These are phyloP conservation scores for Cavia aperea DNA, from an alignment of 2,113 vertebrate genomes.

Conservation along the genomic window DNA sequence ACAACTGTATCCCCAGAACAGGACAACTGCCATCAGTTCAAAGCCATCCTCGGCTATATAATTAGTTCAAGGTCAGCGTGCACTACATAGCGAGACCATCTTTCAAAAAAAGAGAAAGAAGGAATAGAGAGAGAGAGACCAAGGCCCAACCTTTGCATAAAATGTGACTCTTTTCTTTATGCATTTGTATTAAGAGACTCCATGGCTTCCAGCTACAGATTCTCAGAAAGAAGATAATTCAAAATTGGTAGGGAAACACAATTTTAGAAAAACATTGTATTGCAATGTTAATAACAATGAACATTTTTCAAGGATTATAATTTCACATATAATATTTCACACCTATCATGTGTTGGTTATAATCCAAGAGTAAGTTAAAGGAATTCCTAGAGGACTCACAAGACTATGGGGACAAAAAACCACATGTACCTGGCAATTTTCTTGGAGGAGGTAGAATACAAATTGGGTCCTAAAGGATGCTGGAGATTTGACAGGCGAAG, in stretches of 20 bases:
- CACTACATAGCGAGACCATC: not conserved
- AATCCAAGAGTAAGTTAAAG: constrained; percentile 5
- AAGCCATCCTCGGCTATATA: not conserved
- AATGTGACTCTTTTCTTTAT: constrained; percentile 3
- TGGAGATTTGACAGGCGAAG: not conserved
- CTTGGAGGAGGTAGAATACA: not conserved
- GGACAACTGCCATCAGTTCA: not conserved
- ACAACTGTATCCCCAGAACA: not conserved
- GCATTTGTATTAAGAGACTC: not conserved
- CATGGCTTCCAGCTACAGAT: not conserved
- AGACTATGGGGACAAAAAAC: not conserved
- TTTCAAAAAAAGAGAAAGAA: not conserved
- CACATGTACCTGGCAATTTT: not conserved
- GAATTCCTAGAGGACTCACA: not conserved
- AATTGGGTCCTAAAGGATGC: constrained; percentile 12
- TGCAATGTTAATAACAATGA: not conserved
- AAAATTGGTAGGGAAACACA: not conserved
- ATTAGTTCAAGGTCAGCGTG: not conserved
- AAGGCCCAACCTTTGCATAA: not conserved
- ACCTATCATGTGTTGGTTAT: not conserved
- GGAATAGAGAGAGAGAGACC: not conserved
- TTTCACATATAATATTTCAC: not conserved
- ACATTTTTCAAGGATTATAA: not conserved
- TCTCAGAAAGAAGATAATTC: constrained; percentile 9
- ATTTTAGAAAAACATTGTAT: constrained; percentile 5